These are phyloP conservation scores for Schlechtendalia chinensis DNA, from an alignment of 1,140 invertebrate species.

Conservation along the genomic window DNA sequence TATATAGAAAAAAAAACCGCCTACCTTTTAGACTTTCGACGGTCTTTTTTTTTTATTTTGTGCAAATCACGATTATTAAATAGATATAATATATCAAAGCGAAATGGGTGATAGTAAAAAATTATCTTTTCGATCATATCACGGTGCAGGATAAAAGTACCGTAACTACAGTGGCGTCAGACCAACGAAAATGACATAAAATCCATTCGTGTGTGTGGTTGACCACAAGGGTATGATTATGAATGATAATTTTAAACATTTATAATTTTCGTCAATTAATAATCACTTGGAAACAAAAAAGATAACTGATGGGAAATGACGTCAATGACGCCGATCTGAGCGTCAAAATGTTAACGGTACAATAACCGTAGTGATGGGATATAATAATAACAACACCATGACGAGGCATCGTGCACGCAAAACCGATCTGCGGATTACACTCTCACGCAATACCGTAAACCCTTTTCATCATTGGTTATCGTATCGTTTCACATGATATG, in stretches of 20 bases:
- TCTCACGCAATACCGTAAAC: not conserved
- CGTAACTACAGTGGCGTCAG: too few species aligned
- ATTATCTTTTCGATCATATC: too few species aligned
- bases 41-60: too few species aligned
- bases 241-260: not conserved
- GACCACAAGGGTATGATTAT: not conserved
- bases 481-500: conserved; percentile 29
- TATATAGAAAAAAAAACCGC: too few species aligned
- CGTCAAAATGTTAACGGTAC: conserved; percentile 39
- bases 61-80: too few species aligned
- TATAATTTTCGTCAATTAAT: conserved; percentile 30
- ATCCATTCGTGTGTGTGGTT: not conserved
- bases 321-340: conserved; percentile 21
- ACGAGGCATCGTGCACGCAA: conserved; percentile 28
- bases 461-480: conserved; percentile 29
- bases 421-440: conserved; percentile 39
- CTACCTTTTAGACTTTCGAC: too few species aligned
- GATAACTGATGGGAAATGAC: not conserved
- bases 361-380: conserved; percentile 26
- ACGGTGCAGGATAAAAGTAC: too few species aligned
- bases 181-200: too few species aligned
- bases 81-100: too few species aligned
- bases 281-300: conserved; percentile 32
- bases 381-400: conserved; percentile 36
- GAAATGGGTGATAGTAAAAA: too few species aligned